Conservation (phyloP, 2,113 vertebrate species). For the Grallaria varia region DNA sequence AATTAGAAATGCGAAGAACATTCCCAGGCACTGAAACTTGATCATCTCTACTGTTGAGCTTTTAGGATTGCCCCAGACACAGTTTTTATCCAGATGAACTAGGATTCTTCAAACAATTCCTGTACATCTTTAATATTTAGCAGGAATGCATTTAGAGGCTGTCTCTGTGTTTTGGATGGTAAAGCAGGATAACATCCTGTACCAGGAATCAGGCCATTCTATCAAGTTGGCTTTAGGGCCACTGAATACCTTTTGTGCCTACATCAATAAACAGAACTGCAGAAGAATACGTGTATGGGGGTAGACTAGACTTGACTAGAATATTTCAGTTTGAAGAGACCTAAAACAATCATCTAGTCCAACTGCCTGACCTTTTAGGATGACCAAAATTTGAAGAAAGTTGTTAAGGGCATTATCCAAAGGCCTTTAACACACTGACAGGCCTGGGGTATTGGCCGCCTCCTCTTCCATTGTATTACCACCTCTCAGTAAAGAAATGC, state of each 20-base stretch:
- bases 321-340: not conserved
- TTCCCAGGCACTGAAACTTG: not conserved
- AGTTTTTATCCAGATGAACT: not conserved
- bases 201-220: not conserved
- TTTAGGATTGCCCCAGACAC: not conserved
- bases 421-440: not conserved
- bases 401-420: not conserved
- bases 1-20: not conserved
- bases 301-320: not conserved
- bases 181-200: not conserved
- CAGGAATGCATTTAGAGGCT: not conserved
- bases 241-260: not conserved
- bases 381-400: not conserved
- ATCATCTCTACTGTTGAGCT: not conserved
- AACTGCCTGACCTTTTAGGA: not conserved
- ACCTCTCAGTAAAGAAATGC: not conserved
- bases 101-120: not conserved
- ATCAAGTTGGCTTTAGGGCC: not conserved
- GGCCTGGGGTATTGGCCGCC: rapidly evolving
- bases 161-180: not conserved
- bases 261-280: not conserved
- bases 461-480: not conserved
- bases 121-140: not conserved
- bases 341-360: not conserved
- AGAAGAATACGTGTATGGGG: not conserved